A percentile compares a stretch with the other conserved stretches of the same genome.
phyloP scores from a whole-genome alignment of 1,140 invertebrate genomes.

The Brachionus sp. region DNA sequence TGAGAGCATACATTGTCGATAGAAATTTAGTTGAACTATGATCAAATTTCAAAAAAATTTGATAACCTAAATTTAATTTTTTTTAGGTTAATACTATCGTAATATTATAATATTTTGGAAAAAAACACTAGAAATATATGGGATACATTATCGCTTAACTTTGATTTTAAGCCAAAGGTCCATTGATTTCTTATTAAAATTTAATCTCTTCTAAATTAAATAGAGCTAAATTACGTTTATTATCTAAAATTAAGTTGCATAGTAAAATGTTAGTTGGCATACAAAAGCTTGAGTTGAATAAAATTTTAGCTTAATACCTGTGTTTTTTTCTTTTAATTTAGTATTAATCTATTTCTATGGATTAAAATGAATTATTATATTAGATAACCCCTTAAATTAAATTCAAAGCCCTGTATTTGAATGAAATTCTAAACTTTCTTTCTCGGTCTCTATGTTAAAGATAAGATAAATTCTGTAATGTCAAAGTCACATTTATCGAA shows the following conservation, averaged over 20 bases:
- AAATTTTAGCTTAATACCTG: slow-evolving; percentile 14
- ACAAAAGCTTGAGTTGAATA: not conserved
- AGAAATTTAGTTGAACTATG: not conserved
- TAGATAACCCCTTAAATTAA: slow-evolving; percentile 32
- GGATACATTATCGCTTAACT: slow-evolving; percentile 19
- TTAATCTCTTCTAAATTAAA: slow-evolving; percentile 18
- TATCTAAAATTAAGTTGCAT: slow-evolving; percentile 38
- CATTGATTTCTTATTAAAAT: slow-evolving; percentile 2
- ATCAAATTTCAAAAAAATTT: slow-evolving; percentile 18
- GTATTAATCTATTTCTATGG: slow-evolving; percentile 37
- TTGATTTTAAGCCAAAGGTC: slow-evolving; percentile 8
- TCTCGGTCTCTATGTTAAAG: not conserved
- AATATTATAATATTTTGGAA: not conserved
- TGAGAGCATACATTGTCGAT: not conserved
- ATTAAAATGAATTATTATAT: slow-evolving; percentile 36
- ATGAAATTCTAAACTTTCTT: not conserved
- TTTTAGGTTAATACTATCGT: not conserved
- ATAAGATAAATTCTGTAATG: slow-evolving; percentile 25
- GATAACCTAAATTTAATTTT: slow-evolving; percentile 28
- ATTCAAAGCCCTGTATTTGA: not conserved
- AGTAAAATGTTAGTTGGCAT: not conserved
- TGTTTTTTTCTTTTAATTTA: slow-evolving; percentile 25
- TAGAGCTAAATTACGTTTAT: not conserved
- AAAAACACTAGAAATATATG: not conserved
- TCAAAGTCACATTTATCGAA: slow-evolving; percentile 6